Percentiles rank a stretch among this genome's conserved stretches.
Conservation (phyloP, 2,888 invertebrate genomes). For the Drosophila robusta region DNA sequence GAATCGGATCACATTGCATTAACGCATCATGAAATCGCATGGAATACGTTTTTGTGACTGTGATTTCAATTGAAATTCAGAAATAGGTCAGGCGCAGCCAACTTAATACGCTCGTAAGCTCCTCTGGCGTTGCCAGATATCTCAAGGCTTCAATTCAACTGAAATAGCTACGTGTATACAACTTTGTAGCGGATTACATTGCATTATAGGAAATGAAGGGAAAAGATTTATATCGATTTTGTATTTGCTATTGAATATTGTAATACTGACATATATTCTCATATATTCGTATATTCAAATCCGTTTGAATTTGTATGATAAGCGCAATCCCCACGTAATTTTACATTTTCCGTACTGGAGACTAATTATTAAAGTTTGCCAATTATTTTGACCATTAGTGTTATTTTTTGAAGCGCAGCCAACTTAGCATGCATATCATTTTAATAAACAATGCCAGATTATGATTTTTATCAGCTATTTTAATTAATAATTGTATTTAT, state of each 20-base stretch:
- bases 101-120: constrained; percentile 18
- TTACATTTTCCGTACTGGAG: too few species aligned
- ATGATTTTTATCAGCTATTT: too few species aligned
- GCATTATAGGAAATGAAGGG: neutral
- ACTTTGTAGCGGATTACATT: constrained; percentile 3
- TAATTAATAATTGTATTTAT: too few species aligned
- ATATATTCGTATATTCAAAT: neutral
- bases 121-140: constrained; percentile 17
- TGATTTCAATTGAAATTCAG: neutral
- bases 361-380: too few species aligned
- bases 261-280: neutral
- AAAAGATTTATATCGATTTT: neutral
- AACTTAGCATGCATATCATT: neutral
- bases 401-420: neutral
- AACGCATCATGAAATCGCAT: neutral
- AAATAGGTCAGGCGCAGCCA: constrained; percentile 1
- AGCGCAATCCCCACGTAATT: too few species aligned
- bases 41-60: neutral
- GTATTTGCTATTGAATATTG: too few species aligned
- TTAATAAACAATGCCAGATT: too few species aligned
- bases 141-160: constrained; percentile 3
- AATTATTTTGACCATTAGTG: too few species aligned
- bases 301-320: too few species aligned
- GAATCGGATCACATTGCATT: neutral
- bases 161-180: neutral